Conservation (phyloP, 1,140 invertebrate genomes). For the Drosophila virilis region DNA sequence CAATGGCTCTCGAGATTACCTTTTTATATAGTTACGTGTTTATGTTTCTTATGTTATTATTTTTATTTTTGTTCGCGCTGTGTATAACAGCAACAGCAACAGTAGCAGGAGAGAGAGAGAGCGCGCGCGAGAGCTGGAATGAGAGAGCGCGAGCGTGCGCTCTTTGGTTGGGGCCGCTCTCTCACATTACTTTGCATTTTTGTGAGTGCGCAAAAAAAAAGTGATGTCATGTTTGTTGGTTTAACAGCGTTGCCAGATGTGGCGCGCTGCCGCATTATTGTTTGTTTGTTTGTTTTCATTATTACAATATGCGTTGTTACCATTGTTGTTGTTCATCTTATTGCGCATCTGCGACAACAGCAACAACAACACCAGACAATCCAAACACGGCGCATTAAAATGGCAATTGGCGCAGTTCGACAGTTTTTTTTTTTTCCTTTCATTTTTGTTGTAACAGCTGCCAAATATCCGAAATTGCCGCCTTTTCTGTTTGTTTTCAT, state of each 20-base stretch:
- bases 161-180: constrained; percentile 2
- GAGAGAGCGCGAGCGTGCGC: constrained; percentile 10
- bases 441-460: constrained; percentile 56
- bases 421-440: background rate
- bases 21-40: constrained; percentile 75
- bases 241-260: constrained; percentile 75
- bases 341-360: constrained; percentile 55
- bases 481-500: constrained; percentile 67
- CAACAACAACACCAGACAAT: constrained; percentile 5
- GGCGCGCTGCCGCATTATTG: constrained; percentile 29
- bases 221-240: constrained; percentile 81
- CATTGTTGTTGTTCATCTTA: constrained; percentile 27
- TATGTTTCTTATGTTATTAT: constrained; percentile 78
- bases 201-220: constrained; percentile 77
- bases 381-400: constrained; percentile 26
- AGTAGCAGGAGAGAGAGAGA: constrained; percentile 31
- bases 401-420: constrained; percentile 43
- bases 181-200: constrained; percentile 67
- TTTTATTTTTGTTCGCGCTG: constrained; percentile 65
- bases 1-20: constrained; percentile 51
- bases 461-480: constrained; percentile 65
- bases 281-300: constrained; percentile 66
- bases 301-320: constrained; percentile 48
- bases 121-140: background rate
- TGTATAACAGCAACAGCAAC: constrained; percentile 16